Base-by-base conservation (phyloP, 2,888 invertebrate genomes). In the Tachina grossa region DNA sequence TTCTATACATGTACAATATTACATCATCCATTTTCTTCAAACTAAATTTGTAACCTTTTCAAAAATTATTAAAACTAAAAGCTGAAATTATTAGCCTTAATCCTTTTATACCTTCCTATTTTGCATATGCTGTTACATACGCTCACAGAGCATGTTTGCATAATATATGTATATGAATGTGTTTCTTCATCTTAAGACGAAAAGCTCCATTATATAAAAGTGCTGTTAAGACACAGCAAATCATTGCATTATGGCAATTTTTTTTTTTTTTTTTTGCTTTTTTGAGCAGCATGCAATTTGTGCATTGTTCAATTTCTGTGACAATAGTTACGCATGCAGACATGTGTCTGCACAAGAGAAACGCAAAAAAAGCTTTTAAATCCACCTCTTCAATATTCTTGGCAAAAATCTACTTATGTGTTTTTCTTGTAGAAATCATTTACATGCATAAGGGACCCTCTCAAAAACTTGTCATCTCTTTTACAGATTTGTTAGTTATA, bases 401-500 rank as follows among this genome's bases (percentile, higher is more conserved):
- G 63, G 13, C 16, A 9, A 31, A 47, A 14, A 63, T 63, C 51
- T 75, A 53, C 41, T 11, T n/a, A 59, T 45, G 6, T 31, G 31
- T 31, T 31, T 31, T 31, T 31, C 31, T 31, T 31, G 6, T 31
- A 6, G 0, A 6, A 31, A 31, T 31, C 31, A 6, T 31, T 1
- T 31, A 14, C 31, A 14, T 19, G 9, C 45, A 39, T 65, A 77
- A 22, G 19, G 61, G 53, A 57, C 63, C 47, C 63, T 71, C 71
- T 85, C 65, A 71, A 71, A 82, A 79, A 75, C 83, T 71, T 85
- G 85, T 83, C 85, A 83, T 83, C 85, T 85, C 85, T 79, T 83
- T 79, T 85, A 79, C 85, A 79, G 78, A 85, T 85, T 85, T 85
- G 79, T 85, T 85, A 68, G 83, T 66, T 79, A 83, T 85, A 83